Base-by-base conservation (phyloP, 2,113 vertebrate species). In the Nycticebus coucang region DNA sequence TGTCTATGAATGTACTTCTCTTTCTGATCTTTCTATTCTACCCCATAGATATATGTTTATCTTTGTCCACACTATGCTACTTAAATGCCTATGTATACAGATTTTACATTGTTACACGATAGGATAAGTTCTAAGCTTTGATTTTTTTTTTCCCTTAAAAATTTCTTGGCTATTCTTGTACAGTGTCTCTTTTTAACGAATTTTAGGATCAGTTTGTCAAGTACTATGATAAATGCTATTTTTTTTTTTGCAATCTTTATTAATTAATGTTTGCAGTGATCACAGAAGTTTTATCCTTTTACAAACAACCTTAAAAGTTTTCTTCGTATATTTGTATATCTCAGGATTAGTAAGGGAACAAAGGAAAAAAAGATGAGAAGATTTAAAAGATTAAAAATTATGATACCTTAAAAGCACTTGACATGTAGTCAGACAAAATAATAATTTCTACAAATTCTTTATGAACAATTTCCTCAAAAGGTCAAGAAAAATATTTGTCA, bases 21-120 rank as follows among this genome's bases (percentile, higher is more conserved):
- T 91, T 86, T 88, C 33, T 69, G 45, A 41, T 69, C 59, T 95
- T 53, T 86, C 14, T 30, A 18, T 24, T 77, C 18, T 33, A 71
- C 59, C 60, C 60, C 18, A 35, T 37, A 62, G 9, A 37, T 35
- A 66, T 24, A 13, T 41, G 0, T 69, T 86, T 81, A n/a, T 59
- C 6, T 91, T 94, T 93, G 21, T 35, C 30, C 19, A 81, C 68
- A 12, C 18, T 81, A 17, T 13, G 33, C 30, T 68, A 41, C 13
- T 71, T 82, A 74, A 89, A 30, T 90, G 37, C 62, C 80, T 75
- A 8, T 80, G 74, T 89, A 82, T 94, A 26, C 41, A 80, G 80
- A 45, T 28, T 93, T 95, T 81, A 3, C 17, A 26, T 8, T 86
- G 21, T 35, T 24, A 60, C 28, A 35, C 18, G 30, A 92, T 57